Evolutionary conservation across 1,140 invertebrate species (phyloP), one percentile per base, ranked within the genome.

Genomic region (Micrasema minimum): DNA sequence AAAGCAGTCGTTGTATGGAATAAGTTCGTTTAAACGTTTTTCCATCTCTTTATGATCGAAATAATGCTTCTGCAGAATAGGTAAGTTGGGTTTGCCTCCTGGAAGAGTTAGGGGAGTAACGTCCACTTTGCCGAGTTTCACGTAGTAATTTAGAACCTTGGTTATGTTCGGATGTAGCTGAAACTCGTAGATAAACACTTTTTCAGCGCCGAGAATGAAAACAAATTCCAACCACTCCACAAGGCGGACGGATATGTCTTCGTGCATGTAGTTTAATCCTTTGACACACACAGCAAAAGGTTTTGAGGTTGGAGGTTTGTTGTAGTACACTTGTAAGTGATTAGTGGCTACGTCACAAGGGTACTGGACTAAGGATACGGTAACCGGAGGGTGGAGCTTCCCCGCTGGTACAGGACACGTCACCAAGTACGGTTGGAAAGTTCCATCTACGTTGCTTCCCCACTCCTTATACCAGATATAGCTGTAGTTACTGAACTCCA

Each of bases 1-100:
- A 1, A 98, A 86, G 78, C 96, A 98, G 79, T 98, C 96, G 81
- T 98, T 98, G 85, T 97, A 98, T 0, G 96, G 96, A 75, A 98
- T 96, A 37, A 98, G 85, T 80, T 98, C 96, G 81, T 97, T 96
- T 78, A 97, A 93, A 10, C 96, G 85, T 79, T 98, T 98, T 80
- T 96, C 90, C 77, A 92, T 96, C 2, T 92, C 91, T 79, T 93
- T 94, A 78, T 94, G 93, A 48, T 92, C 92, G 2, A 96, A 85
- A 77, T 95, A 96, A 80, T 94, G 87, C 79, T 96, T 94, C 77
- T 95, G 91, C 62, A 96, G 90, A 0, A 90, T 90, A 0, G 93
- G 93, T 6, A 94, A 87, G 78, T 97, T 98, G 0, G 96, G 95
- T 77, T 95, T 93, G 0, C 94, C 92, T 0, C 95, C 96, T 0